A percentile compares a stretch with the other conserved stretches of the same genome.
phyloP scores from a whole-genome alignment of 2,797 vertebrate species.

The Allochrocebus solatus region DNA sequence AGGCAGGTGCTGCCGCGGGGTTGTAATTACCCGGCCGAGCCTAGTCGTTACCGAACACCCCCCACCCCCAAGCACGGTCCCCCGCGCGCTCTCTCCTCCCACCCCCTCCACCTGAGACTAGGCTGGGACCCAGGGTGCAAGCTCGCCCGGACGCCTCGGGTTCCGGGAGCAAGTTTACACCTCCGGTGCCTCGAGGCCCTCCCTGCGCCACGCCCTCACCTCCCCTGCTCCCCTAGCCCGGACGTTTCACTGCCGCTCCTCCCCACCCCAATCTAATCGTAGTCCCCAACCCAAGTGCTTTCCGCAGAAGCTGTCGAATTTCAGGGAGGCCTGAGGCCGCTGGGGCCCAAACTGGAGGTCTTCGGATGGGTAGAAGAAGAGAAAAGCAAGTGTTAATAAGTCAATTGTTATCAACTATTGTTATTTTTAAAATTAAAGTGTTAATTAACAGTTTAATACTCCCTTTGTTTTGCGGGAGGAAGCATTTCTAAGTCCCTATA shows the following conservation, averaged over 20 bases:
- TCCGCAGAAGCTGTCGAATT: slow-evolving; percentile 92
- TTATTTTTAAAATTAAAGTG: background rate
- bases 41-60: slow-evolving; percentile 57
- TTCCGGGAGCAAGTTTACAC: background rate
- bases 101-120: background rate
- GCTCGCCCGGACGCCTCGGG: background rate
- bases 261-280: slow-evolving; percentile 79
- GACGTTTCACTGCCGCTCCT: slow-evolving; percentile 25
- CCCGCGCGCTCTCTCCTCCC: background rate
- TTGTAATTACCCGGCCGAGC: slow-evolving; percentile 94
- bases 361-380: slow-evolving; percentile 90
- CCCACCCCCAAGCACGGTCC: background rate
- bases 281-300: slow-evolving; percentile 89
- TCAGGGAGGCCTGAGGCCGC: slow-evolving; percentile 91
- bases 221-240: background rate
- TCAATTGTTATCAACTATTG: background rate
- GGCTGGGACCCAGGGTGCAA: background rate
- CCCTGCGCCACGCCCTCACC: background rate
- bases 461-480: slow-evolving; percentile 88
- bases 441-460: slow-evolving; percentile 96
- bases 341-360: slow-evolving; percentile 91
- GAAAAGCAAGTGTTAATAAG: slow-evolving; percentile 70
- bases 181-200: background rate
- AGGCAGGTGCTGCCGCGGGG: slow-evolving; percentile 98
- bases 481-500: slow-evolving; percentile 88